Base-by-base conservation (phyloP, 2,113 vertebrate species). In the Pachypanchax playfairii region DNA sequence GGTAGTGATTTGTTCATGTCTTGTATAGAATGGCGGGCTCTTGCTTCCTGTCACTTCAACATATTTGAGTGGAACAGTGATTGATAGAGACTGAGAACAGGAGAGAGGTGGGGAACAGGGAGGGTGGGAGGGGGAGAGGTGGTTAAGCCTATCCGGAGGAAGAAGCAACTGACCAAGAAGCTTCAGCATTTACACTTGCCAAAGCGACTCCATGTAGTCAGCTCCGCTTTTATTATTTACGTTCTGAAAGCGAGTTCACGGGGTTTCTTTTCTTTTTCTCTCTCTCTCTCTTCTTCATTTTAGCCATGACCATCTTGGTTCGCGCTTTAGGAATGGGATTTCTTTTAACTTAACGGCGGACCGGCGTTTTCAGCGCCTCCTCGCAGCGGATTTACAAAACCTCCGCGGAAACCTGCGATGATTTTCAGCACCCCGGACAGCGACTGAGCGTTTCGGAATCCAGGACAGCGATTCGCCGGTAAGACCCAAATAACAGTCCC, bases 381-480 rank as follows among this genome's bases (percentile, higher is more conserved):
- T 73, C 48, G 52, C 70, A 76, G 78, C 80, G 89, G 89, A 90
- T 90, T 86, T 87, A 86, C 75, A 82, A 85, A 82, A 47, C 52
- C 52, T 65, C 60, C 31, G 43, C 63, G 31, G 68, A 85, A n/a
- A 62, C 58, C 78, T 1, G 82, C 65, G 13, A 77, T 72, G 80
- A 66, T 4, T 51, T 77, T 43, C 85, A 73, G 83, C 55, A 74
- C 75, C 65, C 39, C 52, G 75, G 83, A 86, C 83, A 80, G 83
- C 35, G 69, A 64, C 60, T 61, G 51, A 77, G 29, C 46, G 0
- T 20, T 71, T 63, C 69, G 49, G 68, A 20, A 79, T 64, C 69
- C 58, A 2, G 79, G 72, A 47, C 76, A 77, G 67, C 15, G 51
- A 63, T 58, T 42, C 44, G 17, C 20, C 47, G 60, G n/a, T n/a